Evolutionary conservation across 2,888 invertebrate species (phyloP).

Genomic region (Seira musarum): DNA sequence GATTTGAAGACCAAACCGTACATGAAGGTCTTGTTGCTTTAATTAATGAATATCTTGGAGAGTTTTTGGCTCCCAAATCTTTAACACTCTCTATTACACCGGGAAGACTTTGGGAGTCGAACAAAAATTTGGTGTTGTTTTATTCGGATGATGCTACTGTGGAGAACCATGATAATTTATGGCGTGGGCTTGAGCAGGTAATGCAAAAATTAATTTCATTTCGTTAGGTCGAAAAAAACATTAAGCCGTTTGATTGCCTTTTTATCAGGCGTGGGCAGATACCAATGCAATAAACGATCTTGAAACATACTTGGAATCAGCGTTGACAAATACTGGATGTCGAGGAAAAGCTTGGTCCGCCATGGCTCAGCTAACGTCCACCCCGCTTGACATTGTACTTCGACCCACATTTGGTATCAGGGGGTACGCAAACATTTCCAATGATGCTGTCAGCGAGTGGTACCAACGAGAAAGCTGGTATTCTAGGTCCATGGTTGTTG

Average conservation of each 20-base stretch:
- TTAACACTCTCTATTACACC: constrained; percentile 74
- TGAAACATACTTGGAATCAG: constrained; percentile 69
- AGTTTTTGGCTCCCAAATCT: constrained; percentile 75
- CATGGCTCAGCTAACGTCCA: constrained; percentile 76
- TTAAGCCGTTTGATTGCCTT: too few species aligned
- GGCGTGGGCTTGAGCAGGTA: constrained; percentile 79
- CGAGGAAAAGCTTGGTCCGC: constrained; percentile 73
- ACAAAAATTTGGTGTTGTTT: constrained; percentile 76
- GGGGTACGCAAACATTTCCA: constrained; percentile 73
- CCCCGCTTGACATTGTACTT: constrained; percentile 73
- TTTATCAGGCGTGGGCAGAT: too few species aligned
- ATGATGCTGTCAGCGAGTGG: constrained; percentile 70
- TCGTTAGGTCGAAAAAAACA: too few species aligned
- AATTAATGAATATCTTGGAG: constrained; percentile 74
- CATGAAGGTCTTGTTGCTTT: constrained; percentile 74
- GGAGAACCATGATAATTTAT: constrained; percentile 73
- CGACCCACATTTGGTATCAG: constrained; percentile 73
- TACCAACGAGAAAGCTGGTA: constrained; percentile 67
- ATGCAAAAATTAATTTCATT: too few species aligned
- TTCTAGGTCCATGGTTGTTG: constrained; percentile 63
- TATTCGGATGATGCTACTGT: constrained; percentile 76
- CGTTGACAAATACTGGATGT: too few species aligned
- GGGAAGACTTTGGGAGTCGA: constrained; percentile 76
- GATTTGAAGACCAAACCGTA: constrained; percentile 77
- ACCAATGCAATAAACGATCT: constrained; percentile 75